Base-by-base conservation (phyloP, 2,888 invertebrate species). In the Apamea crenata region DNA sequence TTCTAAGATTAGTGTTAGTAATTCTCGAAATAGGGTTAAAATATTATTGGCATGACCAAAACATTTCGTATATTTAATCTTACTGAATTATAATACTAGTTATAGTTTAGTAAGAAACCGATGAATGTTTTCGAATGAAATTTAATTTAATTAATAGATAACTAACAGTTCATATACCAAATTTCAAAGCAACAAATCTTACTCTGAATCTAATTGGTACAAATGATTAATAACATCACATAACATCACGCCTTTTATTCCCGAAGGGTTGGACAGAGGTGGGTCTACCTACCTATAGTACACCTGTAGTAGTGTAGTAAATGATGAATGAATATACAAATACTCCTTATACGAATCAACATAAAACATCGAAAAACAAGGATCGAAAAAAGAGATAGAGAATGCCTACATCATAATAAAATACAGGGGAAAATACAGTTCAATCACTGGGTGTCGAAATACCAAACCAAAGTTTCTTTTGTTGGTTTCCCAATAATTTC, bases 401-500 rank as follows among this genome's bases (percentile, higher is more conserved):
- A 21, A 14, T 50, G 1, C 25, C 2, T 47, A 3, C 2, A 63
- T 1, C 10, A 36, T 36, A 29, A 8, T 32, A 59, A 75, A 66
- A 82, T 47, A 70, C 29, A 29, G 1, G 1, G n/a, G 0, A 3
- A 7, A 14, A 61, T 44, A 68, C 69, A 59, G 65, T 61, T 76
- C 65, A 61, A 83, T 81, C 75, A 76, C 32, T 6, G 36, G 12
- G 70, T 67, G 81, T 85, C 81, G 36, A 29, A 81, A 81, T 69
- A 73, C 69, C 68, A 65, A 81, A 75, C 74, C 40, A 4, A 44
- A 71, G 32, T 71, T 70, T 63, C 67, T 76, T 83, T 86, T 76
- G 78, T 72, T 65, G 25, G 40, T 72, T 36, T 67, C 40, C 69
- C 66, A 81, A 74, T 86, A 82, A 76, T 76, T 83, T 75, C 61